Conservation (phyloP, 2,113 vertebrate species). For the Abramis brama region DNA sequence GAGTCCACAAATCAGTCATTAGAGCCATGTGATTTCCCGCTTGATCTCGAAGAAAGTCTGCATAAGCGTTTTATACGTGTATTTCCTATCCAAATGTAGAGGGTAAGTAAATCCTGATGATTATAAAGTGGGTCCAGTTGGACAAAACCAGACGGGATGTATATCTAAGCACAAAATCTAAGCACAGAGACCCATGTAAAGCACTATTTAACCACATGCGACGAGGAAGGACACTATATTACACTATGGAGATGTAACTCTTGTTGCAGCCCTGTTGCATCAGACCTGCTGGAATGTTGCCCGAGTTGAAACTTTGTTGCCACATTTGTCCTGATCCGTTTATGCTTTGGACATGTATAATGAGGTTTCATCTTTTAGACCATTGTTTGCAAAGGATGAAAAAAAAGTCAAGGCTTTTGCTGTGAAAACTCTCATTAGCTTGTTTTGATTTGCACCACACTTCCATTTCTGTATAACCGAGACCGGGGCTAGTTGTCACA, state of each 20-base stretch:
- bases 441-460: constrained; percentile 10
- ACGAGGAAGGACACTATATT: constrained; percentile 75
- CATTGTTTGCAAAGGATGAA: constrained; percentile 44
- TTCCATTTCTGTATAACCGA: neutral
- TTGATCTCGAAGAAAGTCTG: neutral
- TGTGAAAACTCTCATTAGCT: constrained; percentile 23
- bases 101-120: neutral
- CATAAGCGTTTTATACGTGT: neutral
- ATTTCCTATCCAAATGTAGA: neutral
- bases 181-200: constrained; percentile 32
- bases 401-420: neutral
- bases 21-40: neutral
- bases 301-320: constrained; percentile 69
- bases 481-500: constrained; percentile 7
- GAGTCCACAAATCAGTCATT: neutral
- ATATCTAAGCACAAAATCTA: neutral
- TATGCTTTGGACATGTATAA: constrained; percentile 60
- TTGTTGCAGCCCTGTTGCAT: constrained; percentile 83
- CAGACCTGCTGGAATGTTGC: constrained; percentile 79
- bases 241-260: constrained; percentile 74
- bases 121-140: neutral
- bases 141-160: neutral
- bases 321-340: constrained; percentile 49
- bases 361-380: constrained; percentile 53
- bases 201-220: constrained; percentile 70